phyloP scores from a whole-genome alignment of 2,113 vertebrate genomes.

The Pyrgilauda ruficollis region DNA sequence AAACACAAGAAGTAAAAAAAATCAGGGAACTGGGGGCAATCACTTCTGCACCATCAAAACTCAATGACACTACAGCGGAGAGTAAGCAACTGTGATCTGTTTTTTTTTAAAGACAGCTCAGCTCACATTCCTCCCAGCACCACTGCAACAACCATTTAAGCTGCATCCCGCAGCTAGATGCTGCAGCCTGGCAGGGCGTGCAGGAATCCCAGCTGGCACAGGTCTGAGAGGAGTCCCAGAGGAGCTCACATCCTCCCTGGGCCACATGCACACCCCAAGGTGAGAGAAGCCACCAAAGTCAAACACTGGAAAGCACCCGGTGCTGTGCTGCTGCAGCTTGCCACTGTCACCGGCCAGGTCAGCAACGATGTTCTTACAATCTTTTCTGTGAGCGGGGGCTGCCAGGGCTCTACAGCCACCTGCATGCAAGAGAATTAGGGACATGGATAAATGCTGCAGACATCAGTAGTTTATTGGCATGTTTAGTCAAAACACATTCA shows the following conservation, averaged over 20 bases:
- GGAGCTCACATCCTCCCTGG: accelerated
- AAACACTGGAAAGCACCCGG: accelerated
- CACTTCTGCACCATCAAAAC: not conserved
- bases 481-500: constrained; percentile 97
- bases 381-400: not conserved
- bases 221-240: accelerated
- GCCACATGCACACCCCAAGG: accelerated
- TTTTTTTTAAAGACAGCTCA: not conserved
- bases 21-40: accelerated
- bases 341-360: not conserved
- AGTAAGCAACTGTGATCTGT: not conserved
- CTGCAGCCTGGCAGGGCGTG: accelerated
- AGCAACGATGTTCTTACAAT: not conserved
- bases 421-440: constrained; percentile 70
- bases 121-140: not conserved
- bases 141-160: accelerated
- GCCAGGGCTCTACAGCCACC: not conserved
- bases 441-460: constrained; percentile 85
- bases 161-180: accelerated
- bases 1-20: not conserved
- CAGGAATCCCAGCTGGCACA: not conserved
- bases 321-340: not conserved
- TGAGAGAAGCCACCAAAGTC: not conserved
- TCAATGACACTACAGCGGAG: accelerated
- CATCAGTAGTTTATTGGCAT: constrained; percentile 99